phyloP scores from a whole-genome alignment of 2,888 invertebrate genomes.

The Rhogogaster chlorosoma region DNA sequence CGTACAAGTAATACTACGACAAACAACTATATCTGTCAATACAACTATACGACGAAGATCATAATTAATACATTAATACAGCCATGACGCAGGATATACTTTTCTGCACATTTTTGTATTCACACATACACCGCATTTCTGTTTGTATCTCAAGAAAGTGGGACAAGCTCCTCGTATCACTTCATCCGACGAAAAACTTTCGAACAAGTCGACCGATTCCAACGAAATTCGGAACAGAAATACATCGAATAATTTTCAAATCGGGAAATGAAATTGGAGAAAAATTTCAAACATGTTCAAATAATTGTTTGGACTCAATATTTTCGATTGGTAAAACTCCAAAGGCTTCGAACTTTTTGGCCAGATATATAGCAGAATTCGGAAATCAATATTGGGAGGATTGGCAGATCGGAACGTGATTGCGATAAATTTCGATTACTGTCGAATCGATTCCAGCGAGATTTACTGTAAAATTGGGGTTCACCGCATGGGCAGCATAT shows the following conservation, averaged over 20 bases:
- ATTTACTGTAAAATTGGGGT: no score
- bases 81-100: not conserved
- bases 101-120: not conserved
- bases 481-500: no score
- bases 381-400: no score
- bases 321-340: no score
- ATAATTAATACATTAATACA: not conserved
- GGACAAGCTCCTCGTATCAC: not conserved
- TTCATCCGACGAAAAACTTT: not conserved
- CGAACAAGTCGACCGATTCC: not conserved
- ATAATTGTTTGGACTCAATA: no score
- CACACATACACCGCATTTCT: not conserved
- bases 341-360: no score
- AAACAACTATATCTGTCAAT: not conserved
- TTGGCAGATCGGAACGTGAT: no score
- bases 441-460: no score
- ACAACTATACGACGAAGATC: not conserved
- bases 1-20: not conserved
- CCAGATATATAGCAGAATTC: no score
- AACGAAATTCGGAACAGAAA: not conserved
- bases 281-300: no score
- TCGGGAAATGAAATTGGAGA: not conserved
- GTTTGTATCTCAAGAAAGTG: not conserved
- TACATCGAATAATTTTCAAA: not conserved
- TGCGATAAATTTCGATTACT: no score